Evolutionary conservation across 2,888 invertebrate species (phyloP).

Genomic region (Iselma pallidipennis): DNA sequence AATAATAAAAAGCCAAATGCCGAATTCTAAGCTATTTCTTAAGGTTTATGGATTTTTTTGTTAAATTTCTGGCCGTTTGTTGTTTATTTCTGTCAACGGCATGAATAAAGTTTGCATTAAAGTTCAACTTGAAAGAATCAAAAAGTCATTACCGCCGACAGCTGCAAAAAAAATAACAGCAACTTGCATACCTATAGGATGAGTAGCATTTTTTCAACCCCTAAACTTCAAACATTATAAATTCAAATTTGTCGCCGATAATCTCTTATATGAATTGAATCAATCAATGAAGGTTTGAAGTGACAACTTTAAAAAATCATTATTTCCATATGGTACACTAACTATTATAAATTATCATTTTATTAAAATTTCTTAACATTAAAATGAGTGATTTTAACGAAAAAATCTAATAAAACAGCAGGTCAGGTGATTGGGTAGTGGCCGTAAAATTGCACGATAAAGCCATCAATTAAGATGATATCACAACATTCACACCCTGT

Average conservation of each 20-base stretch:
- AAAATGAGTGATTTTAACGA: too few species aligned
- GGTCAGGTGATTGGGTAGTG: background rate
- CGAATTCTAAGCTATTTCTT: too few species aligned
- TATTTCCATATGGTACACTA: conserved; percentile 11
- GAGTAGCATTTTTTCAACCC: conserved; percentile 39
- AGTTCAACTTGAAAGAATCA: background rate
- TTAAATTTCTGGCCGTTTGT: too few species aligned
- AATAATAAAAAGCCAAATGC: too few species aligned
- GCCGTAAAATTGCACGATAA: background rate
- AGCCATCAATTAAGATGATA: conserved; percentile 15
- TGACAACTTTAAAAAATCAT: conserved; percentile 27
- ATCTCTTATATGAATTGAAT: conserved; percentile 46
- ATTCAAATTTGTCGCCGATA: conserved; percentile 40
- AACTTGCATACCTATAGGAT: conserved; percentile 22
- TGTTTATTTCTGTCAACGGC: background rate
- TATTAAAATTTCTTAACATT: too few species aligned
- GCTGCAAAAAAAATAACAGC: conserved; percentile 16
- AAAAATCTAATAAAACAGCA: too few species aligned
- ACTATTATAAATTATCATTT: too few species aligned
- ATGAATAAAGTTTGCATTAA: background rate
- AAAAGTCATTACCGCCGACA: conserved; percentile 11
- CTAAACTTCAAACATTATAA: conserved; percentile 39
- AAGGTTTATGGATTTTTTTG: too few species aligned
- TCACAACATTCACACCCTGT: conserved; percentile 24
- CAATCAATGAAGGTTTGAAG: conserved; percentile 37